Evolutionary conservation across 2,888 invertebrate species (phyloP), one percentile per base, ranked within the genome.

Genomic region (Piscicola geometra): DNA sequence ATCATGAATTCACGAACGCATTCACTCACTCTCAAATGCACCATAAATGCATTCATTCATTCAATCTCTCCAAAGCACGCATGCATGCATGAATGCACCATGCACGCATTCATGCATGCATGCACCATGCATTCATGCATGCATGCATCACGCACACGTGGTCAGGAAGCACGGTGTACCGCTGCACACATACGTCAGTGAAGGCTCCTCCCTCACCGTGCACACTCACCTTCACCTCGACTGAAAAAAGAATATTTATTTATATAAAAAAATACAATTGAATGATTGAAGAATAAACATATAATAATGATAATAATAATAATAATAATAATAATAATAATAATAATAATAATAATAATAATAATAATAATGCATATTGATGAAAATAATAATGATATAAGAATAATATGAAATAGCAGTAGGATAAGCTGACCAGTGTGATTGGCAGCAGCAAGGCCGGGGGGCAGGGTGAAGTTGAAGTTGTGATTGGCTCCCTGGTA

Each of bases 381-480:
- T n/a, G n/a, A n/a, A n/a, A n/a, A n/a, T n/a, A n/a, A n/a, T n/a
- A n/a, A n/a, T n/a, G n/a, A n/a, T n/a, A n/a, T n/a, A n/a, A n/a
- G n/a, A n/a, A n/a, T n/a, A n/a, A n/a, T n/a, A n/a, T n/a, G n/a
- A n/a, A n/a, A n/a, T n/a, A n/a, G n/a, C n/a, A n/a, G n/a, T n/a
- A n/a, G n/a, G n/a, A n/a, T n/a, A n/a, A n/a, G n/a, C n/a, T n/a
- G n/a, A 71, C 73, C 73, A 35, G 64, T 28, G 36, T 73, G 21
- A 28, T 64, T 64, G 32, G 33, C n/a, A 18, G 21, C 32, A 2
- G n/a, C 33, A 60, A 60, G n/a, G 5, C 56, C 64, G 15, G 28
- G 9, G 0, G 73, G 73, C 18, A 73, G 73, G 1, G 35, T 1
- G 73, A 73, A 56, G 60, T 73, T 64, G 41, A 64, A 33, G n/a